Conservation (phyloP, 2,797 vertebrate species). For the Danio aesculapii region DNA sequence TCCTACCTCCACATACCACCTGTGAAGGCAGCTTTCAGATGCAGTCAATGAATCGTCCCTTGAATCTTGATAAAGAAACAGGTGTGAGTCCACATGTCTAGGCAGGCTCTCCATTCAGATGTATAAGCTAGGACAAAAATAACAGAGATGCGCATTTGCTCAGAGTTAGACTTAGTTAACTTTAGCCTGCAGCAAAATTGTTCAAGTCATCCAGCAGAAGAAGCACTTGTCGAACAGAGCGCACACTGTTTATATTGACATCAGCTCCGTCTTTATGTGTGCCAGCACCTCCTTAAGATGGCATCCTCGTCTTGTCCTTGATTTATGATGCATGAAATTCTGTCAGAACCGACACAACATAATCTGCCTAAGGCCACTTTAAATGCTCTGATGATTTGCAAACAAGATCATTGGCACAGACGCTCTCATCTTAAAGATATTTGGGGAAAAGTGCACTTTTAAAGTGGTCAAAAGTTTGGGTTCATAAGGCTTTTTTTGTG, state of each 20-base stretch:
- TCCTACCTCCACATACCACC: background rate
- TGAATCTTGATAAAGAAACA: constrained; percentile 67
- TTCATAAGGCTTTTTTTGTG: no score
- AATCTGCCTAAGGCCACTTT: background rate
- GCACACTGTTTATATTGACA: constrained; percentile 20
- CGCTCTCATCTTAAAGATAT: constrained; percentile 6
- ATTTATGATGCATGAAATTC: constrained; percentile 36
- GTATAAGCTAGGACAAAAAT: constrained; percentile 60
- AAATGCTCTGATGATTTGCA: constrained; percentile 9
- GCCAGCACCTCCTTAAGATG: constrained; percentile 14
- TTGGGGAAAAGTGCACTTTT: constrained; percentile 10
- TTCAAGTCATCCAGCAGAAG: background rate
- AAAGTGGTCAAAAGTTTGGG: background rate
- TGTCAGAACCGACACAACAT: constrained; percentile 16
- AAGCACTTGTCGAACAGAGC: background rate
- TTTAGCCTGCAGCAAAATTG: background rate
- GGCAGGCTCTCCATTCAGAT: constrained; percentile 66
- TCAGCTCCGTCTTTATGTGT: background rate
- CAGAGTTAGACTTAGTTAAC: constrained; percentile 23
- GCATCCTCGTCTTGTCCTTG: constrained; percentile 15
- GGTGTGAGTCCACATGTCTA: constrained; percentile 65
- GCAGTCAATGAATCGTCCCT: constrained; percentile 15
- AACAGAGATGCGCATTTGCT: background rate
- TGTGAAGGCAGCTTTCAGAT: constrained; percentile 6
- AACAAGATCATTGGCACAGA: constrained; percentile 4